These are phyloP conservation scores for Trissoscelio sp. DNA, from an alignment of 2,888 invertebrate species.

Conservation along the genomic window DNA sequence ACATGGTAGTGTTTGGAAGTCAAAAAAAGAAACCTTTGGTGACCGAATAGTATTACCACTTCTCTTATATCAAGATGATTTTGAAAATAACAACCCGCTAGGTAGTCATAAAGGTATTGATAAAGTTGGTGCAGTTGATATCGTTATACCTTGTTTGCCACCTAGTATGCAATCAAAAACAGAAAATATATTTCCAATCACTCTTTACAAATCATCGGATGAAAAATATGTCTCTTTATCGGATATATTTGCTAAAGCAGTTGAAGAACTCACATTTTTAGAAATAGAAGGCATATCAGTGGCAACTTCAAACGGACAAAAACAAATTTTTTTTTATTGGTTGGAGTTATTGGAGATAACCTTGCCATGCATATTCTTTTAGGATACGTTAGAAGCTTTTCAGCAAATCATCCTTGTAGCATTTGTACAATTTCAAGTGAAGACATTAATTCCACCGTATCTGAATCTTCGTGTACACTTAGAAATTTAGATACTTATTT, in stretches of 20 bases:
- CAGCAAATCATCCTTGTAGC: not conserved
- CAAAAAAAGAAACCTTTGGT: slow-evolving; percentile 37
- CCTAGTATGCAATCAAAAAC: slow-evolving; percentile 50
- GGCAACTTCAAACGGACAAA: not conserved
- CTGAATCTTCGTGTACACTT: not conserved
- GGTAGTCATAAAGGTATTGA: slow-evolving; percentile 31
- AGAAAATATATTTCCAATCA: slow-evolving; percentile 54
- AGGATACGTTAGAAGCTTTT: slow-evolving; percentile 39
- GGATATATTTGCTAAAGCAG: not conserved
- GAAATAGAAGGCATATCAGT: not conserved
- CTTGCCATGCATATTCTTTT: slow-evolving; percentile 50
- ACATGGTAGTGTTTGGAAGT: slow-evolving; percentile 57
- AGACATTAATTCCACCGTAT: not conserved
- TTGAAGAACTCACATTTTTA: not conserved
- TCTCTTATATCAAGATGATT: slow-evolving; percentile 13
- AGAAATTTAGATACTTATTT: not conserved
- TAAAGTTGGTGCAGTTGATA: slow-evolving; percentile 40
- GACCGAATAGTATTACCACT: slow-evolving; percentile 51
- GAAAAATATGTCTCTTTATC: not conserved
- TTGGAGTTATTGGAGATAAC: slow-evolving; percentile 60
- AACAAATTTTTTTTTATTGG: not conserved
- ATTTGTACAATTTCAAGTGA: not conserved
- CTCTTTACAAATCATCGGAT: not conserved
- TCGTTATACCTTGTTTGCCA: slow-evolving; percentile 28
- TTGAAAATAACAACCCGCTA: slow-evolving; percentile 33